A percentile compares a stretch with the other conserved stretches of the same genome.
Evolutionary conservation across 2,888 invertebrate species (phyloP).

Genomic region (Stegana nigrithorax): DNA sequence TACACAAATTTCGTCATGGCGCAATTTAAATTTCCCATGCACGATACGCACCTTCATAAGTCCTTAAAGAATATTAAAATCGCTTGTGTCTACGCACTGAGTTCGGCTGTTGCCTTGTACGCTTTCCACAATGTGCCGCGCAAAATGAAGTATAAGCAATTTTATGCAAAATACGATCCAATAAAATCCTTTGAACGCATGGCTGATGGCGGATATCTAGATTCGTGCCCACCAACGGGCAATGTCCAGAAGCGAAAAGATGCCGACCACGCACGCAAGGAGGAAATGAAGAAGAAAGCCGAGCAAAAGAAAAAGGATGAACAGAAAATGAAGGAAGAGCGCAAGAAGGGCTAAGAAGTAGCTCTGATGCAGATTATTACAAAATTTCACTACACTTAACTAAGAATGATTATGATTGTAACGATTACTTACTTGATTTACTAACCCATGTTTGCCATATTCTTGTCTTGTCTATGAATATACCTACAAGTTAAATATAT

Average conservation of each 20-base stretch:
- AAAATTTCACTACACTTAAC: neutral
- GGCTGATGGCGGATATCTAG: slow-evolving; percentile 36
- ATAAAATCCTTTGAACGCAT: slow-evolving; percentile 46
- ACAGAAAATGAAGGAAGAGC: slow-evolving; percentile 26
- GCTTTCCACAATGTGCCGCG: slow-evolving; percentile 27
- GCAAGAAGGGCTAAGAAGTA: slow-evolving; percentile 25
- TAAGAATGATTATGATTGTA: slow-evolving; percentile 9
- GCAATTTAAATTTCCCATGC: slow-evolving; percentile 49
- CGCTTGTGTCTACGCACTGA: slow-evolving; percentile 31
- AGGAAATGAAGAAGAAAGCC: slow-evolving; percentile 18
- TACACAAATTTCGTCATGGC: neutral
- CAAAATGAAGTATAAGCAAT: slow-evolving; percentile 30
- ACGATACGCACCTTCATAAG: slow-evolving; percentile 29
- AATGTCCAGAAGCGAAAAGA: slow-evolving; percentile 13
- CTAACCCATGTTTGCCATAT: too few relatives aligned
- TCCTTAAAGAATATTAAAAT: slow-evolving; percentile 20
- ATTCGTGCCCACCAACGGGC: slow-evolving; percentile 29
- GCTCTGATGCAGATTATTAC: neutral
- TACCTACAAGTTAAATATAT: too few relatives aligned
- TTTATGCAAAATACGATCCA: slow-evolving; percentile 42
- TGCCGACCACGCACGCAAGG: neutral
- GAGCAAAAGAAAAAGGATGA: slow-evolving; percentile 15
- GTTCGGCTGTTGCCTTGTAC: slow-evolving; percentile 23
- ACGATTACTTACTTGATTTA: too few relatives aligned
- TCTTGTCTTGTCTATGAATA: too few relatives aligned